Evolutionary conservation across 2,888 invertebrate species (phyloP).

Genomic region (Perizoma flavofasciatum): DNA sequence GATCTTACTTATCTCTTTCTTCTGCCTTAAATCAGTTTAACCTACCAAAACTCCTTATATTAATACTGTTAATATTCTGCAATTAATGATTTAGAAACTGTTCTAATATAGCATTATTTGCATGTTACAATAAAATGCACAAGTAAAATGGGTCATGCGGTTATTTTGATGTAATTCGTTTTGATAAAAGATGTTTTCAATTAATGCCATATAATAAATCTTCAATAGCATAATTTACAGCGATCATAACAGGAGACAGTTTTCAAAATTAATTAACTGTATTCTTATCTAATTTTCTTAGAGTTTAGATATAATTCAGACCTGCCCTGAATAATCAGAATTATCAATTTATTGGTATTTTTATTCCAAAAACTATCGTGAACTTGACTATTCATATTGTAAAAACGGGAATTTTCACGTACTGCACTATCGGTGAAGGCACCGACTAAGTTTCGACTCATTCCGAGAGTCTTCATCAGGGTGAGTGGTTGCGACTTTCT

Average conservation of each 20-base stretch:
- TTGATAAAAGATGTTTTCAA: constrained; percentile 21
- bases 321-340: too few relatives aligned
- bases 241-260: constrained; percentile 1
- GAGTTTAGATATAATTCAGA: too few relatives aligned
- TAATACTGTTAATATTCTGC: not conserved
- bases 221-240: constrained; percentile 12
- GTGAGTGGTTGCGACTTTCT: too few relatives aligned
- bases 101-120: constrained; percentile 2
- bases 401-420: too few relatives aligned
- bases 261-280: not conserved
- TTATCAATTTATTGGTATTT: too few relatives aligned
- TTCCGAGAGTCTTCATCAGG: too few relatives aligned
- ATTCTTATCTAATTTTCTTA: too few relatives aligned
- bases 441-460: too few relatives aligned
- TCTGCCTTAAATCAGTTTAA: constrained; percentile 1
- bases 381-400: too few relatives aligned
- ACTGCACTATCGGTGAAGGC: too few relatives aligned
- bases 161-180: constrained; percentile 30
- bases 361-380: too few relatives aligned
- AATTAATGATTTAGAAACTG: not conserved
- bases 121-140: constrained; percentile 18
- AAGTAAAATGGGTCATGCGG: constrained; percentile 36
- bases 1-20: constrained; percentile 24
- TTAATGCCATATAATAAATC: constrained; percentile 14
- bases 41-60: too few relatives aligned